Evolutionary conservation across 1,140 invertebrate genomes (phyloP).

Genomic region (Heliconius congener): DNA sequence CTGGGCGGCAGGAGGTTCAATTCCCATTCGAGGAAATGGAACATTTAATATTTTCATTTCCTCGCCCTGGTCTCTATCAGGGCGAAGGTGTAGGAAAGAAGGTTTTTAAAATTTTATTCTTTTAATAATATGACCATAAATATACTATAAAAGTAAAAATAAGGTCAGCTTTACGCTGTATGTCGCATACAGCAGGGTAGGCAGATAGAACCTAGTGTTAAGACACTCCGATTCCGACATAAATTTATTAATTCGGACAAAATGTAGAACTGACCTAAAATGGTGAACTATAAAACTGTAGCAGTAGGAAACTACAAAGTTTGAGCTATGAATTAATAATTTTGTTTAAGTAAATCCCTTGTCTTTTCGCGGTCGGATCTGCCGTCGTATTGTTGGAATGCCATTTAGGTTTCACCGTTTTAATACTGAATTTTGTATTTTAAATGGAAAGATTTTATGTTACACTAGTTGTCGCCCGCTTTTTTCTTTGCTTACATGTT

Average conservation of each 20-base stretch:
- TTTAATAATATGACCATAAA: too few relatives aligned
- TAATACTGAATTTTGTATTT: background rate
- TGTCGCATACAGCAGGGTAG: background rate
- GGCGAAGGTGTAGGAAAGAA: too few relatives aligned
- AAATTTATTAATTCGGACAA: background rate
- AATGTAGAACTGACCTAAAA: conserved; percentile 13
- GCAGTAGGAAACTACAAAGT: conserved; percentile 25
- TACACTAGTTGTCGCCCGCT: too few relatives aligned
- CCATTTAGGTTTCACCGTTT: background rate
- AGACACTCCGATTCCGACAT: background rate
- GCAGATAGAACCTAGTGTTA: background rate
- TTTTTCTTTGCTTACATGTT: too few relatives aligned
- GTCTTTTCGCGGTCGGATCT: conserved; percentile 21
- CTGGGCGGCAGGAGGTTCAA: too few relatives aligned
- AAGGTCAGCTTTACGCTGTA: background rate
- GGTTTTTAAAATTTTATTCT: too few relatives aligned
- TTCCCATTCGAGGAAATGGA: too few relatives aligned
- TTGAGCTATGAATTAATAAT: conserved; percentile 42
- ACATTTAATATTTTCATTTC: too few relatives aligned
- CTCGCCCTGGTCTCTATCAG: too few relatives aligned
- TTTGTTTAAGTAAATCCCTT: conserved; percentile 32
- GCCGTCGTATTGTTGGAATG: background rate
- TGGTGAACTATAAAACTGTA: conserved; percentile 23
- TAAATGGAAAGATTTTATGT: background rate
- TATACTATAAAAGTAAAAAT: too few relatives aligned